Conservation (phyloP, 2,888 invertebrate species). For the Galerucella pusilla region DNA sequence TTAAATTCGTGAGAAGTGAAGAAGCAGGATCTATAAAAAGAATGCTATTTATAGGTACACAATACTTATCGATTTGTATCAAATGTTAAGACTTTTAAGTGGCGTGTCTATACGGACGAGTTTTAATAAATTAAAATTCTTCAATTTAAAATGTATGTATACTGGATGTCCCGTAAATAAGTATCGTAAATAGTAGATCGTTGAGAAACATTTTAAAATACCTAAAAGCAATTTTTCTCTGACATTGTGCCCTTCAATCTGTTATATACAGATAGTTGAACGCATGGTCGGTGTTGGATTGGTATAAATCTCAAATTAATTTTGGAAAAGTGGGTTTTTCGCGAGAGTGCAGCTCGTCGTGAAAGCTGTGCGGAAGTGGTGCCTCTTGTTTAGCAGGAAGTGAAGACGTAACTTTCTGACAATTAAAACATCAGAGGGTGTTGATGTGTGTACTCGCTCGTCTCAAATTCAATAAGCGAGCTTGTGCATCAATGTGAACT, state of each 20-base stretch:
- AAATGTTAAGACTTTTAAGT: background rate
- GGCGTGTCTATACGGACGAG: background rate
- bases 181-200: no score
- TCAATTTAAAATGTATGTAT: no score
- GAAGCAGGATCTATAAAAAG: conserved; percentile 15
- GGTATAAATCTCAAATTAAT: background rate
- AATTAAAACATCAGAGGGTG: conserved; percentile 45
- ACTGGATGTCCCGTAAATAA: no score
- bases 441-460: conserved; percentile 44
- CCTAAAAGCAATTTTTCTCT: no score
- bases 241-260: no score
- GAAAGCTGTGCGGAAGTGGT: conserved; percentile 33
- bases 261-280: background rate
- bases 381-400: conserved; percentile 46
- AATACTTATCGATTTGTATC: background rate
- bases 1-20: conserved; percentile 22
- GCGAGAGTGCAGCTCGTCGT: conserved; percentile 14
- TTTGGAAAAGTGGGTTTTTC: conserved; percentile 9
- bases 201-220: no score
- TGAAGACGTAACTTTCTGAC: conserved; percentile 44
- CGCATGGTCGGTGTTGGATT: background rate
- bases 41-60: conserved; percentile 18
- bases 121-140: no score
- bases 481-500: conserved; percentile 33
- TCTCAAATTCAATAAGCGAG: conserved; percentile 45